Evolutionary conservation across 2,888 invertebrate genomes (phyloP).

Genomic region (Tiphia femorata): DNA sequence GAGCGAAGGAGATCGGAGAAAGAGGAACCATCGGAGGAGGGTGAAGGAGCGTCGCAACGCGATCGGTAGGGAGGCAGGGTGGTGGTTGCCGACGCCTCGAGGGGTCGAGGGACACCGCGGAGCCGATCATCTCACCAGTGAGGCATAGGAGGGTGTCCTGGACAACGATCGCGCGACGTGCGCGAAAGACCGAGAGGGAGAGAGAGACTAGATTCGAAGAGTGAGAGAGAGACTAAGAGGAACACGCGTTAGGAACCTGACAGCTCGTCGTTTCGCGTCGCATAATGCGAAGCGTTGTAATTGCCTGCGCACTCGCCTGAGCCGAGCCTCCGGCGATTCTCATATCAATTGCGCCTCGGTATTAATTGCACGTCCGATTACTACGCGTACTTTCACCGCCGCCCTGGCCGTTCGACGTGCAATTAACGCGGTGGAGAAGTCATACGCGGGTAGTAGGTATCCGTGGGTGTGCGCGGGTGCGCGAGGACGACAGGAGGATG

Average conservation of each 20-base stretch:
- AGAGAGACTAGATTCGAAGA: no score
- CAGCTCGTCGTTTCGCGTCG: not conserved
- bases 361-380: constrained; percentile 46
- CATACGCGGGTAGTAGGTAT: constrained; percentile 16
- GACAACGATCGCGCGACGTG: no score
- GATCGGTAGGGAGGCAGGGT: constrained; percentile 9
- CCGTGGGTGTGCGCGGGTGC: constrained; percentile 13
- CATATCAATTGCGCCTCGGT: constrained; percentile 43
- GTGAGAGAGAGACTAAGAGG: no score
- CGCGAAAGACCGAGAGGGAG: no score
- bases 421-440: constrained; percentile 35
- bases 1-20: constrained; percentile 10
- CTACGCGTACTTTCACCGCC: constrained; percentile 41
- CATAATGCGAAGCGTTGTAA: constrained; percentile 21
- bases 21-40: constrained; percentile 6
- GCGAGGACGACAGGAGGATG: not conserved
- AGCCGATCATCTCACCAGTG: no score
- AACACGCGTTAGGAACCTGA: not conserved
- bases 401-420: constrained; percentile 35
- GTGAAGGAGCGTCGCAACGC: constrained; percentile 2
- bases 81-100: constrained; percentile 23
- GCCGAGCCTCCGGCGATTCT: constrained; percentile 36
- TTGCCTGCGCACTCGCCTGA: constrained; percentile 39
- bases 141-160: no score
- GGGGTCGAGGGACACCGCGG: not conserved